Percentiles rank a stretch among this genome's conserved stretches.
These are phyloP conservation scores for Drosophila greeni DNA, from an alignment of 2,888 invertebrate species.

Conservation along the genomic window DNA sequence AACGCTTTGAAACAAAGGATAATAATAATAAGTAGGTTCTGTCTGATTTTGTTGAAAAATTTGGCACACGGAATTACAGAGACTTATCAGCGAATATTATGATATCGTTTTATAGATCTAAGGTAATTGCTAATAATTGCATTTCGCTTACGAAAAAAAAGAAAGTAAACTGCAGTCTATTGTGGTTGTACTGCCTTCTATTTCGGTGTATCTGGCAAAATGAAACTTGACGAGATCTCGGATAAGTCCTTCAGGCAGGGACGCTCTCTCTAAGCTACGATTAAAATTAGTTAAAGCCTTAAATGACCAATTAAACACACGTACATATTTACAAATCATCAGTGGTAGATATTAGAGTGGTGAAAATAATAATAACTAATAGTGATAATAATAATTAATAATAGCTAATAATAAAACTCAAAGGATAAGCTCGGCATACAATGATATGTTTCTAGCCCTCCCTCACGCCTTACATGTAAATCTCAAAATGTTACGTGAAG, in stretches of 20 bases:
- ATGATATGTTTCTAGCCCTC: constrained; percentile 21
- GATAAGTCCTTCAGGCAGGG: constrained; percentile 33
- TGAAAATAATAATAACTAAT: constrained; percentile 29
- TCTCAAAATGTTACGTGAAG: constrained; percentile 79
- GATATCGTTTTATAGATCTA: constrained; percentile 40
- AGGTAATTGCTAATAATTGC: constrained; percentile 39
- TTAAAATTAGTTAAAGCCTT: constrained; percentile 57
- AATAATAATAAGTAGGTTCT: constrained; percentile 18
- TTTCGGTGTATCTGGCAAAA: constrained; percentile 52
- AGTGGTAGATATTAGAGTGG: constrained; percentile 32
- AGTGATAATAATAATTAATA: constrained; percentile 16
- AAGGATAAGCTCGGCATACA: constrained; percentile 12
- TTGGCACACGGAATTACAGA: constrained; percentile 60
- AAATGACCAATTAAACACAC: constrained; percentile 47
- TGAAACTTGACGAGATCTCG: constrained; percentile 68
- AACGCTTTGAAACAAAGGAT: constrained; percentile 29
- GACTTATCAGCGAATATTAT: constrained; percentile 25
- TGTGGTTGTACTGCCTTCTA: constrained; percentile 43
- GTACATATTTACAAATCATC: constrained; percentile 51
- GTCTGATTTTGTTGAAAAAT: constrained; percentile 44
- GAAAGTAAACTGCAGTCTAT: constrained; percentile 59
- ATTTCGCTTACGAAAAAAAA: constrained; percentile 42
- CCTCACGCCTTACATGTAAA: constrained; percentile 70
- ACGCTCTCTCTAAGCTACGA: constrained; percentile 41
- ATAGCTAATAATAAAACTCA: constrained; percentile 3